These are phyloP conservation scores for Cosmopolites sordidus DNA, from an alignment of 2,888 invertebrate species.

Conservation along the genomic window DNA sequence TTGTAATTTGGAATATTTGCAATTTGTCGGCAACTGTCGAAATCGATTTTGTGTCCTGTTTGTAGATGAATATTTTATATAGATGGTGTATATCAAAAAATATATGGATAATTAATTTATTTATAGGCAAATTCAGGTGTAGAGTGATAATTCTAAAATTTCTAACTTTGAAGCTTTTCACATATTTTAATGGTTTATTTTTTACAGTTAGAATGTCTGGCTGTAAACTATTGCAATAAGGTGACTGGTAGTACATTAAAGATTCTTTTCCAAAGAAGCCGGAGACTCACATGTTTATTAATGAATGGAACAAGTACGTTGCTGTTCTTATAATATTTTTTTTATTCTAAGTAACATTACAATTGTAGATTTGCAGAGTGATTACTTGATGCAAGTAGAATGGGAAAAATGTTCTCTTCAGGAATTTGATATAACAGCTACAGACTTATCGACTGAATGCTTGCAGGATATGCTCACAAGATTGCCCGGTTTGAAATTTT, in stretches of 20 bases:
- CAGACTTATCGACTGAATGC: conserved; percentile 91
- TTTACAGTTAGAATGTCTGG: conserved; percentile 85
- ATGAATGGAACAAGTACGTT: conserved; percentile 92
- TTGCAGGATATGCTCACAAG: conserved; percentile 87
- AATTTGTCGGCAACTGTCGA: no score
- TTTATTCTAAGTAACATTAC: neutral
- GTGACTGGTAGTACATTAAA: conserved; percentile 95
- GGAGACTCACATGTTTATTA: conserved; percentile 84
- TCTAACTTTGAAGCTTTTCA: no score
- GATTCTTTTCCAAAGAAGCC: conserved; percentile 87
- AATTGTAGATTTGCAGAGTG: conserved; percentile 70
- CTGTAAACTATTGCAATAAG: conserved; percentile 95
- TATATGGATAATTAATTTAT: no score
- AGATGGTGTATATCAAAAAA: no score
- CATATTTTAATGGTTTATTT: no score
- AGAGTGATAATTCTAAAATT: no score
- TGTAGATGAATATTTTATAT: no score
- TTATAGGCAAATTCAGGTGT: no score
- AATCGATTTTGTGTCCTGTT: no score
- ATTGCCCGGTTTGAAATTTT: conserved; percentile 78
- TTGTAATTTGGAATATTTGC: no score
- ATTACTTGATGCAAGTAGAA: conserved; percentile 91
- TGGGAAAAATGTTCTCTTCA: conserved; percentile 92
- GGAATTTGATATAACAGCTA: conserved; percentile 95
- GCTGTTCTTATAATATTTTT: neutral